Evolutionary conservation across 2,113 vertebrate genomes (phyloP).

Genomic region (Zapus hudsonius): DNA sequence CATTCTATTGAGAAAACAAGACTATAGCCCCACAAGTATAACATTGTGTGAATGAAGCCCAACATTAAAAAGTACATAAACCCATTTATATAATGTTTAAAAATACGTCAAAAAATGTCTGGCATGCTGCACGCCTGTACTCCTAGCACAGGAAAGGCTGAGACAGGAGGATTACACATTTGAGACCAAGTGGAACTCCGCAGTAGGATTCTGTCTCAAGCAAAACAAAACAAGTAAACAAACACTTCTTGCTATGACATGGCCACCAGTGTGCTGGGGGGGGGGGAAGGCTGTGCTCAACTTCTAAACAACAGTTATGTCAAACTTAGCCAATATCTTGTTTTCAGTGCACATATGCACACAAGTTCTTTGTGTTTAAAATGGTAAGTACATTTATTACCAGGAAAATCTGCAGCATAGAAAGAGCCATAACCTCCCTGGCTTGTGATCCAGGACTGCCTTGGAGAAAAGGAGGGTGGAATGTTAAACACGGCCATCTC

Average conservation of each 20-base stretch:
- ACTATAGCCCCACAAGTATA: neutral
- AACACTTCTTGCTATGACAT: neutral
- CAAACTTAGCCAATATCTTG: neutral
- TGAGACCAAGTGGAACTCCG: neutral
- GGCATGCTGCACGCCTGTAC: neutral
- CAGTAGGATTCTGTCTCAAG: neutral
- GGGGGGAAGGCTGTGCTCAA: neutral
- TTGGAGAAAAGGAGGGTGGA: no score
- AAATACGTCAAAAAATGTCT: neutral
- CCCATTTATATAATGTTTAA: neutral
- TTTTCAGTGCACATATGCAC: neutral
- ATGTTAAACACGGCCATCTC: no score
- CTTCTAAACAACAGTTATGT: neutral
- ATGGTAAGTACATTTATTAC: neutral
- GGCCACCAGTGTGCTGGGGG: no score
- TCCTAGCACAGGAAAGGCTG: neutral
- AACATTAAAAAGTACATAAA: neutral
- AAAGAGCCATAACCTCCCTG: no score
- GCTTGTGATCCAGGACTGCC: neutral
- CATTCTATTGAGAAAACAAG: conserved; percentile 17
- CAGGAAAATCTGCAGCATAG: neutral
- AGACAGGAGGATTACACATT: neutral
- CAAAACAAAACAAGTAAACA: neutral
- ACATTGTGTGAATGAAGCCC: conserved; percentile 1
- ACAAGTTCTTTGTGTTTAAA: neutral